Percentiles rank a stretch among this genome's conserved stretches.
Evolutionary conservation across 2,113 vertebrate species (phyloP).

Genomic region (Callospermophilus lateralis): DNA sequence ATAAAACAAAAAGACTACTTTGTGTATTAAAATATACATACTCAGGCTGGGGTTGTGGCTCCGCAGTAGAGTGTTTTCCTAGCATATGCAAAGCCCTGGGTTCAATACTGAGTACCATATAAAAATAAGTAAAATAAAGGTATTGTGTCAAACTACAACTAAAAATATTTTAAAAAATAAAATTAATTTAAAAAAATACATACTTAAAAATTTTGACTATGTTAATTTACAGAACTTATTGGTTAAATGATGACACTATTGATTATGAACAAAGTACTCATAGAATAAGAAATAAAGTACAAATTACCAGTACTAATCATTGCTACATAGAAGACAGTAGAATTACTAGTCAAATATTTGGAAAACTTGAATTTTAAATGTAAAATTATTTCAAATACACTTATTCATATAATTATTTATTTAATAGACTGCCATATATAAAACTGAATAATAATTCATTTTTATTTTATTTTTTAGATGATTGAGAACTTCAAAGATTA

Average conservation of each 20-base stretch:
- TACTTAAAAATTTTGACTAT: not conserved
- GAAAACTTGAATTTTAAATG: not conserved
- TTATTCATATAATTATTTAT: not conserved
- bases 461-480: not conserved
- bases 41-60: no score
- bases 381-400: not conserved
- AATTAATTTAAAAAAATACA: no score
- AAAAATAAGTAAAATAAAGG: no score
- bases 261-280: not conserved
- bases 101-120: no score
- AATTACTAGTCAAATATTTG: not conserved
- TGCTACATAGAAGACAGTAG: not conserved
- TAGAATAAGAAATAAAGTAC: not conserved
- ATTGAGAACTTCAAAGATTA: not conserved
- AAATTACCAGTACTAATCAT: not conserved
- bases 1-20: not conserved
- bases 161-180: no score
- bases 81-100: no score
- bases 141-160: no score
- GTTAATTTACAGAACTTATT: not conserved
- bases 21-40: not conserved
- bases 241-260: not conserved
- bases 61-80: no score
- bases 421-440: not conserved
- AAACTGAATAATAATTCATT: not conserved